Evolutionary conservation across 1,140 invertebrate species (phyloP), one percentile per base, ranked within the genome.

Genomic region (Aphaenogaster ashmeadi): DNA sequence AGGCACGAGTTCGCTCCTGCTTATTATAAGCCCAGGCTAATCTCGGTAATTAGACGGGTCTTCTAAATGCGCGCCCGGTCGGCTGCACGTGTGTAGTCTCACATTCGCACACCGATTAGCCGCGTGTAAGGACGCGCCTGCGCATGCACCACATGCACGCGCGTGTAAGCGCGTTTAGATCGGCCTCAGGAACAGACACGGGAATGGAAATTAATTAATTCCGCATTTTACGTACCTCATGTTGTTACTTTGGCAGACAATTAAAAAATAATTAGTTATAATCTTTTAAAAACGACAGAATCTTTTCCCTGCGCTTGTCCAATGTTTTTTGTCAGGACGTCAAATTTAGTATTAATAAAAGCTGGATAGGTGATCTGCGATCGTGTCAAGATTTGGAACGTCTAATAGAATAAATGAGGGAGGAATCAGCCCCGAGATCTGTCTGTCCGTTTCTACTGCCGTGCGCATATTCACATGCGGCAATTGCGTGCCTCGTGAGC

Each of bases 401-500:
- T 38, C 8, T 41, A 4, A 11, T 38, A 15, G 33, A 36, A 80
- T 27, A 21, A 71, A 72, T 44, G 21, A 36, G 41, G 7, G 21
- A 21, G 15, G 72, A 72, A 27, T 72, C 50, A 72, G 21, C 38
- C 6, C 8, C 21, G 44, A 64, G 64, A 64, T 74, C 47, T 52
- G 60, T 62, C 67, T 60, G 71, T 86, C 38, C 21, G 44, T 50
- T 86, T 84, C 5, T 18, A 52, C 7, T 54, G 56, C 15, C 36
- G 58, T 27, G 44, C 81, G 79, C 56, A 89, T 87, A 87, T 87
- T 58, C 78, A 67, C 52, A 47, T 21, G 33, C 38, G 72, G 85
- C 88, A 89, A 81, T 91, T 86, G 90, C 87, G 78, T 86, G 83
- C 85, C 83, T 92, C 89, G 89, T 88, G 90, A 90, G 89, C 93